Evolutionary conservation across 1,140 invertebrate species (phyloP), one percentile per base, ranked within the genome.

Genomic region (Scylla paramamosain): DNA sequence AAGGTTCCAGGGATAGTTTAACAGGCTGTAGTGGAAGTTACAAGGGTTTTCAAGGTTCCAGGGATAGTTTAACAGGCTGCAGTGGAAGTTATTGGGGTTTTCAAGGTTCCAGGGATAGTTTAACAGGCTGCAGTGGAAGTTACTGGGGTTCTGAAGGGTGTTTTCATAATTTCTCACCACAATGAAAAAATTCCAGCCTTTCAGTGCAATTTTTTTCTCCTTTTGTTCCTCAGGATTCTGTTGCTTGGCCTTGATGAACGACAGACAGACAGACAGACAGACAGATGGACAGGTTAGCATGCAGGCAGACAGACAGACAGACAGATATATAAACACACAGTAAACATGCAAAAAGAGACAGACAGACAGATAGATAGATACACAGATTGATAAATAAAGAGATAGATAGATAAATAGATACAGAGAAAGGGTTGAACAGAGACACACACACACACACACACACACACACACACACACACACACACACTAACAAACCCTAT

Each of bases 181-280:
- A 39, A 94, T 45, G n/a, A 94, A 94, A 59, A 94, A 94, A n/a
- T 83, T 90, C 93, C 93, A 94, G 25, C 93, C 93, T 45, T 91
- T 94, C 25, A 94, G 29, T 20, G 29, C 59, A 31, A 77, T 29
- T 0, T 86, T 52, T 20, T 48, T 31, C 14, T 28, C n/a, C 7
- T 67, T 52, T 16, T 48, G 45, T 29, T 48, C 91, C 29, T 67
- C 91, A 1, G 91, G 46, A 48, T 67, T 67, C 20, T 20, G 4
- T 28, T 92, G 48, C 46, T 28, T 59, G 16, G 59, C 31, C 91
- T 92, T 48, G n/a, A 86, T 4, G 25, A 0, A 86, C 83, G 28
- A 91, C 46, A 91, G 29, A 52, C 46, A 16, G n/a, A 86, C 28
- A 86, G 4, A 86, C 83, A n/a, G 28, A 91, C 46, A 91, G 29